Base-by-base conservation (phyloP, 2,113 vertebrate species). In the Pseudorectes ferrugineus region DNA sequence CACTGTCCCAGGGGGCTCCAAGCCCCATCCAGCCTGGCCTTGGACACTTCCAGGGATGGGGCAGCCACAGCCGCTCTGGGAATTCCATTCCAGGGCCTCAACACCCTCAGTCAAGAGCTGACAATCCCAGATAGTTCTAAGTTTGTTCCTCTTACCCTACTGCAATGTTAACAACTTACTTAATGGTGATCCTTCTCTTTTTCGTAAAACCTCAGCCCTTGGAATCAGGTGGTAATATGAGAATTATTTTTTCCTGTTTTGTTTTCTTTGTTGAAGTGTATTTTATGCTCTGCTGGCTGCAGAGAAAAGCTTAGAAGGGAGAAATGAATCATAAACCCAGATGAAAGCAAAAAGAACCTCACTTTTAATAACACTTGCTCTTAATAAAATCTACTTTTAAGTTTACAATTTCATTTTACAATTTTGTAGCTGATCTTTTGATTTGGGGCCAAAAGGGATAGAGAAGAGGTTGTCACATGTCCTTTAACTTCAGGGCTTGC, bases 271-370 rank as follows among this genome's bases (percentile, higher is more conserved):
- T 31, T 45, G 51, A 55, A 51, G n/a, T 62, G 70, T 59, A 46
- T 80, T 95, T 90, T 70, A n/a, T 86, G 83, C 73, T 92, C 61
- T 93, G 83, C 40, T 86, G 59, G 31, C 76, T 84, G 72, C 45
- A 91, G 73, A 74, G 61, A 45, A 80, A 89, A 71, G 76, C 55
- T 81, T 35, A 31, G 72, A 77, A 77, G 38, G 77, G 35, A 71
- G 55, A 74, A 89, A 59, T 55, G 3, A 91, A 91, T 59, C 76
- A 59, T 43, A 90, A 92, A 80, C 31, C 11, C 46, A 40, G 26
- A 66, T 2, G 15, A 77, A 74, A 91, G 52, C 9, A 12, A 45
- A 68, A 79, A 57, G 31, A 73, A 36, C n/a, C 24, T 79, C 18
- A 3, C 49, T 91, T 85, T 51, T 33, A 61, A 33, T 59, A 70